phyloP scores from a whole-genome alignment of 2,113 vertebrate species.

The Uria aalge region DNA sequence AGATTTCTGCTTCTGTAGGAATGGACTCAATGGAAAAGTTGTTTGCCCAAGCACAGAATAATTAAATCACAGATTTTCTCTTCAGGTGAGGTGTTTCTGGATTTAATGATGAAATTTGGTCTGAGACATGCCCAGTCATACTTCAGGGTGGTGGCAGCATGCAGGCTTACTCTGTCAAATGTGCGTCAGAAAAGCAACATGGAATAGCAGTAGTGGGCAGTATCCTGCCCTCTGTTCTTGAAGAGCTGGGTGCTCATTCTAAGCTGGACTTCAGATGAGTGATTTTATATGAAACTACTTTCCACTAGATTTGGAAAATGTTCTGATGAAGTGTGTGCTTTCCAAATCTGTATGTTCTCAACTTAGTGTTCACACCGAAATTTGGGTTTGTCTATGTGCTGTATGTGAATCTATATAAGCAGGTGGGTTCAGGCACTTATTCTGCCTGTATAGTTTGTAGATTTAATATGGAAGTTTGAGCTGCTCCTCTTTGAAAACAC shows the following conservation, averaged over 20 bases:
- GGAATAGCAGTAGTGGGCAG: neutral
- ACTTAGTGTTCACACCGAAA: neutral
- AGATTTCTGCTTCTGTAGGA: neutral
- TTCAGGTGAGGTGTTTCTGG: neutral
- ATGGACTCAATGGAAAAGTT: neutral
- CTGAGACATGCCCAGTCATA: neutral
- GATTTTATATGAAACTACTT: neutral
- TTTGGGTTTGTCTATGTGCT: accelerated
- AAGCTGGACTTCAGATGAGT: neutral
- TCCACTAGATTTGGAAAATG: neutral
- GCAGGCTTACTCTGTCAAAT: neutral
- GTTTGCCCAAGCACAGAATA: neutral
- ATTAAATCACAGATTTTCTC: neutral
- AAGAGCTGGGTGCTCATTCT: neutral
- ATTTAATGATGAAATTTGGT: neutral
- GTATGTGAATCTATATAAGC: neutral
- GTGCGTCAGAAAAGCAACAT: accelerated
- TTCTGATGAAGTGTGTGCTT: neutral
- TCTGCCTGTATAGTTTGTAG: neutral
- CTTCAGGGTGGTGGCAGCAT: neutral
- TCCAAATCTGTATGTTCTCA: neutral
- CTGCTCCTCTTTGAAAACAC: neutral
- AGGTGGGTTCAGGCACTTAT: neutral
- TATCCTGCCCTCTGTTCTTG: neutral
- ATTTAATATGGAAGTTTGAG: neutral